Evolutionary conservation across 2,113 vertebrate species (phyloP).

Genomic region (Bombycilla garrulus): DNA sequence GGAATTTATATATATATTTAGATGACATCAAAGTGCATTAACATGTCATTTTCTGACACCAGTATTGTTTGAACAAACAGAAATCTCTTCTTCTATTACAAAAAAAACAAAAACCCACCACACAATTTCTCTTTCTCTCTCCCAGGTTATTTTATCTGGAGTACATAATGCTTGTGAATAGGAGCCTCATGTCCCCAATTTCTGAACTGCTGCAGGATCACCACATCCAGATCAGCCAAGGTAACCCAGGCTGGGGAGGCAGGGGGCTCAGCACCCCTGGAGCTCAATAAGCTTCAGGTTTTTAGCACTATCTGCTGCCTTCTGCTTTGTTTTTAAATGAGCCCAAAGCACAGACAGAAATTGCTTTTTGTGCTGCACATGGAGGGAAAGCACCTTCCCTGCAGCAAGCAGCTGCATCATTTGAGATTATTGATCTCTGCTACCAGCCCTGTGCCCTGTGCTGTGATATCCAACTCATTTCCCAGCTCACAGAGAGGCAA

Average conservation of each 20-base stretch:
- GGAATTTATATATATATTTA: neutral
- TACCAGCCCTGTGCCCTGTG: neutral
- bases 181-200: neutral
- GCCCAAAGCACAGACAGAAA: neutral
- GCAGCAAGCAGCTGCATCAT: neutral
- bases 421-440: neutral
- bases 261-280: neutral
- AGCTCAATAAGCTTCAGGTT: neutral
- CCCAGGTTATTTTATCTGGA: neutral
- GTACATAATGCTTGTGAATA: neutral
- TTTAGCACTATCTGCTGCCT: neutral
- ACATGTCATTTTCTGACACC: neutral
- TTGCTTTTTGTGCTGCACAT: neutral
- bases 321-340: constrained; percentile 31
- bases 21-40: neutral
- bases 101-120: too few species aligned
- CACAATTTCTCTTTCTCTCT: neutral
- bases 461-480: neutral
- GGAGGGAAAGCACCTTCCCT: neutral
- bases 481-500: neutral
- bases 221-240: neutral
- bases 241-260: neutral
- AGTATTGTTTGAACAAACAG: neutral
- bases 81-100: neutral
- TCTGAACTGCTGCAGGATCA: neutral